A percentile compares a stretch with the other conserved stretches of the same genome.
These are phyloP conservation scores for Dromococcyx pavoninus DNA, from an alignment of 2,797 vertebrate species.

Conservation along the genomic window DNA sequence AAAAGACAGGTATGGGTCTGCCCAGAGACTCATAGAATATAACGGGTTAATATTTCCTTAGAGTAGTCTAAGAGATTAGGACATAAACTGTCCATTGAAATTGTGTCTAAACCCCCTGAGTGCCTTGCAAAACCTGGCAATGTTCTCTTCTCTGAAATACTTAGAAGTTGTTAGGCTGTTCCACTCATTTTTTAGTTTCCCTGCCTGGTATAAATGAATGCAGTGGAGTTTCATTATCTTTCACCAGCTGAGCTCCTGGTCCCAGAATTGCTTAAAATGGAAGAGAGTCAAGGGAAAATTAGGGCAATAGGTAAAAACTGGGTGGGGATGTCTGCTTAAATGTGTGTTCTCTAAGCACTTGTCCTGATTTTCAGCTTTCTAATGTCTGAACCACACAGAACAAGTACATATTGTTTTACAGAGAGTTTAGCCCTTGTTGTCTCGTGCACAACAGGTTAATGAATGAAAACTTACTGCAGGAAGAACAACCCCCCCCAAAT, in stretches of 20 bases:
- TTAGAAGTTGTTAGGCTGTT: background rate
- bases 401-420: background rate
- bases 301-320: background rate
- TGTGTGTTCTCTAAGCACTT: background rate
- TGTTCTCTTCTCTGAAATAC: background rate
- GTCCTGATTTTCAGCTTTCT: background rate
- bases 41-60: background rate
- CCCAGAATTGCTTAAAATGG: background rate
- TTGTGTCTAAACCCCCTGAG: background rate
- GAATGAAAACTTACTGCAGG: background rate
- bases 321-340: background rate
- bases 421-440: no score
- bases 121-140: background rate
- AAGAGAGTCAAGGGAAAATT: background rate
- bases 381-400: background rate
- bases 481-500: background rate
- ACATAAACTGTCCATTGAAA: background rate
- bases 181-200: background rate
- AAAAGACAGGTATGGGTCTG: background rate
- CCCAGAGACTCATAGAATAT: background rate
- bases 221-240: background rate
- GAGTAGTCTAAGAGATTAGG: background rate
- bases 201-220: background rate
- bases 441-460: no score
- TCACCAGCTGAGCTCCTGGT: background rate